Conservation (phyloP, 2,113 vertebrate species). For the Lonchura striata region DNA sequence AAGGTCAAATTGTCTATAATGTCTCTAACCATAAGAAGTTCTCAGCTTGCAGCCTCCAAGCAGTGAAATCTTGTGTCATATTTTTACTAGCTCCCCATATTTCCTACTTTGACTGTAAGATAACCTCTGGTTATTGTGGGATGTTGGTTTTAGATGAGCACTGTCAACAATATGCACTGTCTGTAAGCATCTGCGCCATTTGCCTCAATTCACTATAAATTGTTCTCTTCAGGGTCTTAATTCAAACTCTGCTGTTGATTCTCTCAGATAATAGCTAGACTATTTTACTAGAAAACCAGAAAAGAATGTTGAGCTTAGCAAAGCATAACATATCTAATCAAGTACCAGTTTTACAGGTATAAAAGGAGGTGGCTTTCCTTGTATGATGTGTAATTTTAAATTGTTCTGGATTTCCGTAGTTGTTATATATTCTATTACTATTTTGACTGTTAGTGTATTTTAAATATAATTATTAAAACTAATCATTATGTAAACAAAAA, state of each 20-base stretch:
- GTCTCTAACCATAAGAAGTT: conserved; percentile 53
- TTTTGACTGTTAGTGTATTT: neutral
- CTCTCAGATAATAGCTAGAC: neutral
- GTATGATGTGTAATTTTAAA: neutral
- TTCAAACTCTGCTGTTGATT: conserved; percentile 50
- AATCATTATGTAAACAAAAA: neutral
- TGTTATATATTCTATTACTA: neutral
- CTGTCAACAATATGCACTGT: conserved; percentile 30
- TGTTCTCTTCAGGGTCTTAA: conserved; percentile 28
- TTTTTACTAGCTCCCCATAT: conserved; percentile 24
- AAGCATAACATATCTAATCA: neutral
- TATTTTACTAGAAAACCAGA: neutral
- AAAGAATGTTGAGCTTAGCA: neutral
- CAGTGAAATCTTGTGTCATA: conserved; percentile 52
- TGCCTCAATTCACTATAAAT: conserved; percentile 1
- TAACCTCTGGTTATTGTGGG: conserved; percentile 65
- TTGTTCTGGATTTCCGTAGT: neutral
- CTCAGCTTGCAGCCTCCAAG: conserved; percentile 55
- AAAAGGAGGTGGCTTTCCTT: neutral
- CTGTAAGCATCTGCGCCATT: conserved; percentile 52
- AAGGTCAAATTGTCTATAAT: conserved; percentile 70
- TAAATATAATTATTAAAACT: neutral
- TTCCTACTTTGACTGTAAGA: conserved; percentile 58
- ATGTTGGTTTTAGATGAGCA: conserved; percentile 62
- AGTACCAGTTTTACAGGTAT: neutral